A percentile compares a stretch with the other conserved stretches of the same genome.
Conservation (phyloP, 2,113 vertebrate species). For the Bubo blakistoni region DNA sequence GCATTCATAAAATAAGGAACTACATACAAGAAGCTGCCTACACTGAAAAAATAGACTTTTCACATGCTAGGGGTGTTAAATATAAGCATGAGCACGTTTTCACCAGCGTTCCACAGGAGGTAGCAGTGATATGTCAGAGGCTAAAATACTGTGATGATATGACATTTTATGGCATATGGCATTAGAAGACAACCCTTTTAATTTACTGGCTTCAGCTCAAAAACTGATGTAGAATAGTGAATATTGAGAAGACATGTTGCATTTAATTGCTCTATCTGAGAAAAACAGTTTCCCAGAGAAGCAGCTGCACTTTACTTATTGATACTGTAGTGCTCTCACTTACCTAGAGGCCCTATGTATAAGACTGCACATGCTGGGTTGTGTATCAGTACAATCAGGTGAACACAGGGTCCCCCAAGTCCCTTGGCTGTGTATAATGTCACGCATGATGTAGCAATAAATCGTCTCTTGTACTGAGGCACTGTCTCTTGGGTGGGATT, state of each 20-base stretch:
- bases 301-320: neutral
- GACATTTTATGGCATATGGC: neutral
- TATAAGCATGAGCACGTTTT: neutral
- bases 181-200: neutral
- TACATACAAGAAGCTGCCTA: conserved; percentile 43
- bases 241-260: neutral
- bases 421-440: neutral
- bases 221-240: neutral
- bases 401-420: neutral
- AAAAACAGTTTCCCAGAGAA: neutral
- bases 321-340: neutral
- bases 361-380: rapidly evolving
- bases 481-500: neutral
- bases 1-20: conserved; percentile 77
- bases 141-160: neutral
- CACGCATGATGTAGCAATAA: neutral
- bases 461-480: neutral
- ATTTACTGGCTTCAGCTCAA: neutral
- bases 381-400: neutral
- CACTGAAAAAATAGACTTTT: neutral
- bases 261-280: neutral
- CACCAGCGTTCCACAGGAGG: neutral
- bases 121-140: neutral
- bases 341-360: neutral
- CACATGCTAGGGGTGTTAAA: conserved; percentile 15